phyloP scores from a whole-genome alignment of 1,140 invertebrate species.

The Trachymyrmex cornetzi region DNA sequence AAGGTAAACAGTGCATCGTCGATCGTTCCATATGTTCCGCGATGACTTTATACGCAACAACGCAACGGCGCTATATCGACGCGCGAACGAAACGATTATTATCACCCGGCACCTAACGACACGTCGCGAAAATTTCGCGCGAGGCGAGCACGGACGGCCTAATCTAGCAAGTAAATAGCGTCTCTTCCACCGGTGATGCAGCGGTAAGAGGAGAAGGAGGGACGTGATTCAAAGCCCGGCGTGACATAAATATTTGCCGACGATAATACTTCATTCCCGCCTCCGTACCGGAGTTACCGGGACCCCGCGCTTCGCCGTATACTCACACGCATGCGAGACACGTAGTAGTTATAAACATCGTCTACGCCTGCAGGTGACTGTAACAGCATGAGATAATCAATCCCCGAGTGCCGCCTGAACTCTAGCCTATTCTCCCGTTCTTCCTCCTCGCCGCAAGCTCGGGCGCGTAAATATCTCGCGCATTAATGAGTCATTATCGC shows the following conservation, averaged over 20 bases:
- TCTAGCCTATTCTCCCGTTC: conserved; percentile 11
- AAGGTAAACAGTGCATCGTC: conserved; percentile 46
- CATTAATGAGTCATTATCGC: conserved; percentile 78
- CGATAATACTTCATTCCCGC: conserved; percentile 71
- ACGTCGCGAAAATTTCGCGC: conserved; percentile 15
- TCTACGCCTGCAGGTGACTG: conserved; percentile 74
- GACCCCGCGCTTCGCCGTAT: conserved; percentile 29
- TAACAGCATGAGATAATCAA: conserved; percentile 78
- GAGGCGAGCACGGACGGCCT: not conserved
- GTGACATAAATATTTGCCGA: conserved; percentile 74
- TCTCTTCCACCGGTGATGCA: not conserved
- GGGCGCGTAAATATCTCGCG: conserved; percentile 72
- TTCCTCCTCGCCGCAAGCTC: conserved; percentile 11
- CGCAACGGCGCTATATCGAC: conserved; percentile 39
- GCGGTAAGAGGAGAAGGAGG: not conserved
- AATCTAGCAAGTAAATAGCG: conserved; percentile 45
- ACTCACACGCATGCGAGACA: conserved; percentile 65
- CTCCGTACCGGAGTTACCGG: conserved; percentile 68
- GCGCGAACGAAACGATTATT: conserved; percentile 51
- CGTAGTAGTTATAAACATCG: conserved; percentile 76
- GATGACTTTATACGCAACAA: conserved; percentile 53
- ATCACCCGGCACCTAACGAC: not conserved
- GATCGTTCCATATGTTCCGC: not conserved
- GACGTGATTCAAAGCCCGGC: conserved; percentile 64
- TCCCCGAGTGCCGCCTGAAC: conserved; percentile 65